phyloP scores from a whole-genome alignment of 2,888 invertebrate genomes.

The Parnassius mnemosyne region DNA sequence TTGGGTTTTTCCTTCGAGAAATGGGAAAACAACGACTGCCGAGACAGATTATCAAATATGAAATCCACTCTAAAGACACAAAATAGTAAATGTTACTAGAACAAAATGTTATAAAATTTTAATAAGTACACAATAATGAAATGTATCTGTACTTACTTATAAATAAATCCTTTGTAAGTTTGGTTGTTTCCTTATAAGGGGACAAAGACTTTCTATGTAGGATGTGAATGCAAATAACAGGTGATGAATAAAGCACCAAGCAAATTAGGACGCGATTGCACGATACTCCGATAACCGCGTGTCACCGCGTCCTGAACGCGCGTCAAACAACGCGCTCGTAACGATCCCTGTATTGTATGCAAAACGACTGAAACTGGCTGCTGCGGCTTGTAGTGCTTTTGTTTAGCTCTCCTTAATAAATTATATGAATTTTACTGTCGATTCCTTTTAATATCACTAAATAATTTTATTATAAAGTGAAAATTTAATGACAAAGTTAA shows the following conservation, averaged over 20 bases:
- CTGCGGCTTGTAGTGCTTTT: slow-evolving; percentile 26
- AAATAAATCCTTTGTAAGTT: too few relatives aligned
- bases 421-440: slow-evolving; percentile 10
- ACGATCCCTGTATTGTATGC: slow-evolving; percentile 71
- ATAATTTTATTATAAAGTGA: slow-evolving; percentile 3
- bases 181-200: too few relatives aligned
- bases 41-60: too few relatives aligned
- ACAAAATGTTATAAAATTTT: too few relatives aligned
- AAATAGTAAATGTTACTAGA: too few relatives aligned
- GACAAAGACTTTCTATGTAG: background rate
- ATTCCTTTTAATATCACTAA: background rate
- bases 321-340: slow-evolving; percentile 54
- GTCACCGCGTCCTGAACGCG: slow-evolving; percentile 47
- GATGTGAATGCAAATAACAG: slow-evolving; percentile 37
- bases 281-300: slow-evolving; percentile 48
- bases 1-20: too few relatives aligned
- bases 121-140: too few relatives aligned
- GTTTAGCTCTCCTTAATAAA: slow-evolving; percentile 13
- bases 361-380: slow-evolving; percentile 39
- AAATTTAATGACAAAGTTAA: too few relatives aligned
- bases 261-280: slow-evolving; percentile 59
- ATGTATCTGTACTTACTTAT: too few relatives aligned
- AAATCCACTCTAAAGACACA: too few relatives aligned
- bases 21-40: too few relatives aligned
- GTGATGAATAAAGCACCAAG: slow-evolving; percentile 53